phyloP scores from a whole-genome alignment of 2,888 invertebrate genomes.

The Cephus runcator region DNA sequence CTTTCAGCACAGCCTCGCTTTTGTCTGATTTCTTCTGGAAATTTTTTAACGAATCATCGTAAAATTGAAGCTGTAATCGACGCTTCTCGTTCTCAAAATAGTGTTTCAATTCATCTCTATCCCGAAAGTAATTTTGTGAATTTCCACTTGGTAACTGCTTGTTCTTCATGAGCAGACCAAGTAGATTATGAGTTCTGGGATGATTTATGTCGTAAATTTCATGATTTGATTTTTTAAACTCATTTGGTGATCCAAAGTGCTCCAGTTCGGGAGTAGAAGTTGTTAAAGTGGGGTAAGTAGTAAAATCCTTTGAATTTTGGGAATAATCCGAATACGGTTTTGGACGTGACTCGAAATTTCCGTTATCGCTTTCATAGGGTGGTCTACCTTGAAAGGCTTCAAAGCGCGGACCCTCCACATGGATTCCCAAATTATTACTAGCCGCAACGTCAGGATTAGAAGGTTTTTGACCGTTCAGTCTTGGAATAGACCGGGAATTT shows the following conservation, averaged over 20 bases:
- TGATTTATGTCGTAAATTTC: conserved; percentile 50
- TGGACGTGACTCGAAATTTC: conserved; percentile 33
- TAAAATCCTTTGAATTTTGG: conserved; percentile 29
- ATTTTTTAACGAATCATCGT: conserved; percentile 37
- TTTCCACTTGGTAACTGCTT: conserved; percentile 51
- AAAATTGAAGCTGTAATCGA: conserved; percentile 40
- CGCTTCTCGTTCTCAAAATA: conserved; percentile 46
- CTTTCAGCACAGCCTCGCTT: not conserved
- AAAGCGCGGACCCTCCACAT: conserved; percentile 5
- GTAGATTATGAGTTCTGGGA: conserved; percentile 55
- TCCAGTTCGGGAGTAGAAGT: conserved; percentile 35
- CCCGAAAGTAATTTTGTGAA: conserved; percentile 32
- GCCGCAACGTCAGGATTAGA: not conserved
- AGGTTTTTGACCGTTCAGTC: not conserved
- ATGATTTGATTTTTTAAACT: conserved; percentile 30
- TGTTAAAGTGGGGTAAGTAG: conserved; percentile 43
- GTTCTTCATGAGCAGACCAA: conserved; percentile 60
- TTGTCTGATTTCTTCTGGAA: conserved; percentile 45
- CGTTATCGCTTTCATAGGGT: conserved; percentile 13
- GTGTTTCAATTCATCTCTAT: conserved; percentile 41
- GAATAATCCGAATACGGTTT: conserved; percentile 27
- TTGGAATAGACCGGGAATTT: not conserved
- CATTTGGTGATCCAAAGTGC: conserved; percentile 24
- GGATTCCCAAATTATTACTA: conserved; percentile 7
- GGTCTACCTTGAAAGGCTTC: conserved; percentile 7